Percentiles rank a stretch among this genome's conserved stretches.
Evolutionary conservation across 2,113 vertebrate genomes (phyloP).

Genomic region (Chiloscyllium plagiosum): DNA sequence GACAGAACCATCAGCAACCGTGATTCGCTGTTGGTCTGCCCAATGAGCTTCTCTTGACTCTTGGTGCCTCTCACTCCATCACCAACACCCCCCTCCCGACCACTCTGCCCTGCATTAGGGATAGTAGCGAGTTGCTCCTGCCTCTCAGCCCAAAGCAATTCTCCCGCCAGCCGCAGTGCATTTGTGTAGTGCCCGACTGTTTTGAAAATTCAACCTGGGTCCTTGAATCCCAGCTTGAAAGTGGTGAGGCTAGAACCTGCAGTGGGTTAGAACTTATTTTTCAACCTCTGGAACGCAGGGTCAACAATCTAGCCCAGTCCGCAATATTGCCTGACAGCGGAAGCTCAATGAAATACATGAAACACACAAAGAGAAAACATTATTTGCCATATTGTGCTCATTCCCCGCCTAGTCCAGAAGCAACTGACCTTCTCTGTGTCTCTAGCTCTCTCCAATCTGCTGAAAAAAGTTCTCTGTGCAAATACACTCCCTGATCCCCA

Average conservation of each 20-base stretch:
- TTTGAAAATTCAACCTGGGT: neutral
- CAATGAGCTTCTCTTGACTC: too few species aligned
- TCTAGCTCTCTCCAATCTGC: neutral
- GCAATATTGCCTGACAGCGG: neutral
- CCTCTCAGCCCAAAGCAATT: neutral
- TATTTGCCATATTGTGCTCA: neutral
- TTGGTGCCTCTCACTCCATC: neutral
- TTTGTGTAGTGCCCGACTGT: neutral
- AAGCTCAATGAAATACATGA: neutral
- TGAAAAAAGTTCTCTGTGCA: neutral
- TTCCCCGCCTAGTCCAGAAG: neutral
- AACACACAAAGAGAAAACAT: neutral
- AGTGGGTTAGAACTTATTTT: neutral
- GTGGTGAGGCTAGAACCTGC: neutral
- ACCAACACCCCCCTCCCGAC: too few species aligned
- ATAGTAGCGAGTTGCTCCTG: too few species aligned
- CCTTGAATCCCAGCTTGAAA: neutral
- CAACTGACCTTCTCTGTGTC: neutral
- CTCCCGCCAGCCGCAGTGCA: neutral
- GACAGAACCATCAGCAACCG: neutral
- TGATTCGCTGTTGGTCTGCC: too few species aligned
- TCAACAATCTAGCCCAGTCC: neutral
- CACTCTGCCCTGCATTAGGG: too few species aligned
- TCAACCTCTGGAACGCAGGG: neutral
- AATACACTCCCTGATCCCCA: neutral